These are phyloP conservation scores for Eupithecia exiguata DNA, from an alignment of 2,888 invertebrate species.

Conservation along the genomic window DNA sequence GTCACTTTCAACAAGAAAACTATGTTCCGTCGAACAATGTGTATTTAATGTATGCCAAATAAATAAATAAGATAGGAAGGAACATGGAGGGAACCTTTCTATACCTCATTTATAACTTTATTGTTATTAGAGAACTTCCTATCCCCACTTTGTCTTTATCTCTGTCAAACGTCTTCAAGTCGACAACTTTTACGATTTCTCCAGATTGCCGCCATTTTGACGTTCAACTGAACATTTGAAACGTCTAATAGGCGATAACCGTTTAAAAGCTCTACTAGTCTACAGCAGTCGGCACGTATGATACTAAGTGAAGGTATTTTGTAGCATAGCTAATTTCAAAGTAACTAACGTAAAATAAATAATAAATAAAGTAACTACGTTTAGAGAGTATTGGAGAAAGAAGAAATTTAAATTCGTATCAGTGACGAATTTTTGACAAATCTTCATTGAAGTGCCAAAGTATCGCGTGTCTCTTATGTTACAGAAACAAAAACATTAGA, in stretches of 20 bases:
- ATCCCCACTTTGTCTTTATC: slow-evolving; percentile 30
- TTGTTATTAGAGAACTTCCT: slow-evolving; percentile 20
- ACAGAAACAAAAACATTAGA: background rate
- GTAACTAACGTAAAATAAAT: no score
- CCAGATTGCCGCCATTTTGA: slow-evolving; percentile 25
- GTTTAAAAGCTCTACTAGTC: slow-evolving; percentile 32
- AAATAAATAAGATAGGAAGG: background rate
- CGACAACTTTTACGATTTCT: slow-evolving; percentile 33
- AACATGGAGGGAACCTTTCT: background rate
- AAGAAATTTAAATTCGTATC: no score
- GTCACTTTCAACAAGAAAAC: background rate
- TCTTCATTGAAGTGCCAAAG: no score
- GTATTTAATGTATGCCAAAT: background rate
- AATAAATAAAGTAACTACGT: background rate
- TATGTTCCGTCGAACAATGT: background rate
- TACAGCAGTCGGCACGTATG: background rate
- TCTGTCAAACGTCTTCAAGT: slow-evolving; percentile 26
- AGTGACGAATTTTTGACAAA: no score
- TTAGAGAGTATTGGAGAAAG: no score
- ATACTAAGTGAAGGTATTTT: background rate
- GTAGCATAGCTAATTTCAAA: background rate
- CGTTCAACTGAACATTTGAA: slow-evolving; percentile 35
- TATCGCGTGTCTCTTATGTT: no score
- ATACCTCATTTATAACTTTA: slow-evolving; percentile 16
- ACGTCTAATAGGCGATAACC: slow-evolving; percentile 32